Evolutionary conservation across 2,888 invertebrate genomes (phyloP), one percentile per base, ranked within the genome.

Genomic region (Pammene fasciana): DNA sequence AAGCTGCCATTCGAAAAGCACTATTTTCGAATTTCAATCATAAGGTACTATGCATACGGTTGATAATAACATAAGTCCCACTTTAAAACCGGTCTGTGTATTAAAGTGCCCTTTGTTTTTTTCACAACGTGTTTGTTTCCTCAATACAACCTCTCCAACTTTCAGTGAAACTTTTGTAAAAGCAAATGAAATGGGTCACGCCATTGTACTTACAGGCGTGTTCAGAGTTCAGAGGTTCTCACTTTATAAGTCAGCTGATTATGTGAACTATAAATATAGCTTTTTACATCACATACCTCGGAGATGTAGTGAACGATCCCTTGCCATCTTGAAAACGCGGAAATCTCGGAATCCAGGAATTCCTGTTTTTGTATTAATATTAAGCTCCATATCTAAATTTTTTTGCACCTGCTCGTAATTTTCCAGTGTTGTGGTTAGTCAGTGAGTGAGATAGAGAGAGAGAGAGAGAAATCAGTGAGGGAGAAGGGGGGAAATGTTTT

Each of bases 71-170:
- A 5, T 11, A 4, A 10, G 38, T 9, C 0, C 9, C 7, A 34
- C 14, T 46, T 16, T 6, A 11, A 6, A 60, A 36, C 36, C 11
- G 48, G 9, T 13, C 16, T 13, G 0, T 62, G 16, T 36, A 61
- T 10, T n/a, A 41, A n/a, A 7, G 14, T 10, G 6, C 13, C 10
- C 50, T 70, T 70, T 70, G 70, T 65, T 70, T 54, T 57, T 52
- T 52, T 57, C 38, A 57, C 18, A 18, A 45, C 46, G 54, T 61
- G 67, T 70, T 65, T 60, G 70, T 38, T 70, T 70, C 65, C 65
- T 59, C 59, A 38, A 60, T 65, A 52, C 70, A 65, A 59, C 54
- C 68, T 68, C 57, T 43, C 43, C 50, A 68, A 68, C 68, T 64
- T 45, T 45, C 14, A 48, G 18, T 46, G 18, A 65, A 70, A 65